Base-by-base conservation (phyloP, 2,113 vertebrate species). In the Ranitomeya variabilis region DNA sequence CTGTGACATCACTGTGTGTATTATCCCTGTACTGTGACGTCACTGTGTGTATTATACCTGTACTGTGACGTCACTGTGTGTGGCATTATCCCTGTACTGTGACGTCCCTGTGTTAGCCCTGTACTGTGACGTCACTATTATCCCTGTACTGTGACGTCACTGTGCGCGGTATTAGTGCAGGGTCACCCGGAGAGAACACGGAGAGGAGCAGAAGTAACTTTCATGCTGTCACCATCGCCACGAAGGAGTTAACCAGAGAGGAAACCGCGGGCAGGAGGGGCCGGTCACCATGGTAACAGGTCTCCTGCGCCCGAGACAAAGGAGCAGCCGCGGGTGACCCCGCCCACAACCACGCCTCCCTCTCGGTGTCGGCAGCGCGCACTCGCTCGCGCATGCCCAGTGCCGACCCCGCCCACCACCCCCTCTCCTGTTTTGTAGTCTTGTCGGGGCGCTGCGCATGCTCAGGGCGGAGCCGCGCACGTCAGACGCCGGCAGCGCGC, bases 251-350 rank as follows among this genome's bases (percentile, higher is more conserved):
- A 81, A 60, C 76, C 67, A 74, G 80, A 69, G 83, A 83, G 69
- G 54, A 52, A 51, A 21, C 16, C 0, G 16, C 13, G 18, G 2
- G 45, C 2, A 19, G 9, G 71, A 31, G 57, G 52, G 67, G 16
- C 2, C 69, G 11, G 80, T 88, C 55, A 31, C 67, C 55, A 52
- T 82, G 67, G 80, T 21, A 81, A 52, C 77, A 64, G 16, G 18
- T 16, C 83, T 69, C 2, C 14, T 80, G 86, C 86, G 77, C 85
- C 62, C 26, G 45, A 87, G 86, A 87, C 86, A 87, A 87, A 87
- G 86, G 26, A 62, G 21, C 57, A 37, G 4, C 37, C 0, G 26
- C 26, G 26, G 26, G 26, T 31, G 2, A 5, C 45, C 18, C 74
- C 85, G n/a, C 83, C 83, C 57, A 0, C 82, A n/a, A 2, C 51